These are phyloP conservation scores for Chloropsis cyanopogon DNA, from an alignment of 2,113 vertebrate species.

Conservation along the genomic window DNA sequence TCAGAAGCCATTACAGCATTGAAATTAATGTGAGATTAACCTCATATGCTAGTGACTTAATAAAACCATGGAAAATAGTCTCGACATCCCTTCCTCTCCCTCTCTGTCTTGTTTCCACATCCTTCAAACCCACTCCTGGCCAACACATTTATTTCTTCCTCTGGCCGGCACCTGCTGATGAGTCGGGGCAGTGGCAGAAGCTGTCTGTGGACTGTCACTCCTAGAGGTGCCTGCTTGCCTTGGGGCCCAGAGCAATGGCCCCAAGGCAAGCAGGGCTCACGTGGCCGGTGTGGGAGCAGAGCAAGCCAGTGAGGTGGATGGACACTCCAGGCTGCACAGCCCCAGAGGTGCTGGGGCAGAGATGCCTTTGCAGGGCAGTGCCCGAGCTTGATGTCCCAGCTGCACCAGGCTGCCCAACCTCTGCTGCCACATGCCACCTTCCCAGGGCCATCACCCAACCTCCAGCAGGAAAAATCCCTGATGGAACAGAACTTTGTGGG, in stretches of 20 bases:
- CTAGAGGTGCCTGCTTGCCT: no score
- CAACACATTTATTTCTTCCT: neutral
- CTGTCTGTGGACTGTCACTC: neutral
- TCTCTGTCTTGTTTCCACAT: neutral
- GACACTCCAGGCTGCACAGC: neutral
- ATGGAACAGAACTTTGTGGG: neutral
- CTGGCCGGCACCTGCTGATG: neutral
- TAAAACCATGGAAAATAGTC: neutral
- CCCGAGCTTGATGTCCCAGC: neutral
- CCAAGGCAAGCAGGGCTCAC: neutral
- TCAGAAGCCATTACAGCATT: neutral
- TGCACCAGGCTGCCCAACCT: neutral
- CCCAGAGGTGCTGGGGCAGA: neutral
- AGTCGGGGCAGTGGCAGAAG: rapidly evolving
- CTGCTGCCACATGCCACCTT: neutral
- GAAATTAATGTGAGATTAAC: neutral
- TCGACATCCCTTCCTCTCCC: neutral
- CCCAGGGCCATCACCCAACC: neutral
- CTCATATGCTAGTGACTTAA: neutral
- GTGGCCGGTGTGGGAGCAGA: neutral
- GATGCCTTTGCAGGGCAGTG: rapidly evolving
- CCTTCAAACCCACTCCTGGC: neutral
- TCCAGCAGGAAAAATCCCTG: neutral
- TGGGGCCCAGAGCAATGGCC: neutral
- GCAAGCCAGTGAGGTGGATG: rapidly evolving